A percentile compares a stretch with the other conserved stretches of the same genome.
Conservation (phyloP, 2,797 vertebrate species). For the Graptemys geographica region DNA sequence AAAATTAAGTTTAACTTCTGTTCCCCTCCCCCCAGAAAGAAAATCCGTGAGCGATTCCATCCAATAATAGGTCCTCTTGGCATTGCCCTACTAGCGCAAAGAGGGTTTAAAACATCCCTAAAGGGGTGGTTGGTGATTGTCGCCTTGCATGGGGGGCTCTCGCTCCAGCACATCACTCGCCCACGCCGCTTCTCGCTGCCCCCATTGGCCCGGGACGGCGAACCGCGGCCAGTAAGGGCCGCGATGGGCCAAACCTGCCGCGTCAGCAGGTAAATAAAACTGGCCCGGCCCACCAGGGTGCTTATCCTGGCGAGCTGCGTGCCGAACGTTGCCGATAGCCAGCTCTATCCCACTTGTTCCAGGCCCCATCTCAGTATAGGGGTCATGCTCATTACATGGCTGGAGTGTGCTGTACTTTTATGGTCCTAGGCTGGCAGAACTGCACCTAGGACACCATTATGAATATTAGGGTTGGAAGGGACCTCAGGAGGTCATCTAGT, state of each 20-base stretch:
- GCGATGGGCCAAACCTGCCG: too few species aligned
- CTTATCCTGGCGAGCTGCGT: too few species aligned
- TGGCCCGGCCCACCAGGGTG: too few species aligned
- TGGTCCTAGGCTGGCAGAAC: neutral
- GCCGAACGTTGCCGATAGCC: too few species aligned
- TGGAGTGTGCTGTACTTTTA: neutral
- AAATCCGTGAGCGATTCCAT: neutral
- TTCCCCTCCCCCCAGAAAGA: neutral
- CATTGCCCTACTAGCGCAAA: neutral
- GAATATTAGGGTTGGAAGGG: too few species aligned
- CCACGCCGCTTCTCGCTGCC: too few species aligned
- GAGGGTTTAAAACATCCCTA: neutral
- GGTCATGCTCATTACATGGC: rapidly evolving
- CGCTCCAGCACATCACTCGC: too few species aligned
- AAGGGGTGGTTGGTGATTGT: neutral
- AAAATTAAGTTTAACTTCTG: neutral
- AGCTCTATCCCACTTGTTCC: neutral
- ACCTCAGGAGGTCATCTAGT: too few species aligned
- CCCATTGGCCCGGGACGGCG: too few species aligned
- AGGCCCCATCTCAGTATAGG: neutral
- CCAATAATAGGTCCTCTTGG: neutral
- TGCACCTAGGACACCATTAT: rapidly evolving
- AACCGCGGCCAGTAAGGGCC: too few species aligned
- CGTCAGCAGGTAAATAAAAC: too few species aligned
- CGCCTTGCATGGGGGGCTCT: neutral